Conservation (phyloP, 2,888 invertebrate species). For the Drosophila buzzatii region DNA sequence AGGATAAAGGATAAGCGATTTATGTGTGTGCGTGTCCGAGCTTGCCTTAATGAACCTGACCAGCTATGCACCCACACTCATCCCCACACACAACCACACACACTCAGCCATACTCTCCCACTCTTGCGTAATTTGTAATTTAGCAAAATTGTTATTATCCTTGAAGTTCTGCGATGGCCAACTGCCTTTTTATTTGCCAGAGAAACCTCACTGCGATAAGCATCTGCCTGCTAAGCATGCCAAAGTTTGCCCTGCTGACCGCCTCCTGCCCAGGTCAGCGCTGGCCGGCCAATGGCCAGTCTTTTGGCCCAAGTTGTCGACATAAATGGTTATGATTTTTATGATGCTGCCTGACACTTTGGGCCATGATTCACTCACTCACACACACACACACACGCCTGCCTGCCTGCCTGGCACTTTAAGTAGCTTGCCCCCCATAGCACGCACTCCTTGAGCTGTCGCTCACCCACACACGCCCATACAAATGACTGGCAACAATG, state of each 20-base stretch:
- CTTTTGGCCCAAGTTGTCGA: slow-evolving; percentile 40
- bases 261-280: background rate
- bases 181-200: slow-evolving; percentile 64
- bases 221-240: slow-evolving; percentile 43
- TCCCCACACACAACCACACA: background rate
- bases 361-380: slow-evolving; percentile 68
- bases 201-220: slow-evolving; percentile 48
- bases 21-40: slow-evolving; percentile 70
- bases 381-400: slow-evolving; percentile 58
- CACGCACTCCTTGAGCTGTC: slow-evolving; percentile 1
- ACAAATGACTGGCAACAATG: slow-evolving; percentile 53
- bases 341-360: slow-evolving; percentile 69
- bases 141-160: slow-evolving; percentile 76
- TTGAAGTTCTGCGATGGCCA: slow-evolving; percentile 37
- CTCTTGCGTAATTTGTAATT: slow-evolving; percentile 71
- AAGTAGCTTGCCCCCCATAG: slow-evolving; percentile 14
- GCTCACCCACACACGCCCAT: slow-evolving; percentile 2
- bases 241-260: slow-evolving; percentile 16
- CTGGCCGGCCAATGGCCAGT: slow-evolving; percentile 22
- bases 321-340: slow-evolving; percentile 77
- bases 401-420: slow-evolving; percentile 32
- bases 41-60: slow-evolving; percentile 70
- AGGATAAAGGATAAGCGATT: slow-evolving; percentile 78
- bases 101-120: background rate
- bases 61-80: slow-evolving; percentile 8